Conservation (phyloP, 2,797 vertebrate species). For the Spea hammondii region DNA sequence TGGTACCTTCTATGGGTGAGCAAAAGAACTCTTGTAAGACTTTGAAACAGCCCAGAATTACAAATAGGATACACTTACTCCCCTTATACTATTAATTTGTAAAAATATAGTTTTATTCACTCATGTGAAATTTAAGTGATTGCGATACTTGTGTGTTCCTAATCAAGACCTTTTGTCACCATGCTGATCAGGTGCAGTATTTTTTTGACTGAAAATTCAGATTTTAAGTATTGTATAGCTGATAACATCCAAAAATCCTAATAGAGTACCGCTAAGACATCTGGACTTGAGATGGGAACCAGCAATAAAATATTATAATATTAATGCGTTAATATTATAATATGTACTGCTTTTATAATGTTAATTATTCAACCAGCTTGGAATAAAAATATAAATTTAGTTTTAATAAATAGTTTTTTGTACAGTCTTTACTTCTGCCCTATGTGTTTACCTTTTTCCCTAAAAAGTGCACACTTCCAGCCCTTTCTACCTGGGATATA, state of each 20-base stretch:
- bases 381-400: neutral
- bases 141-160: neutral
- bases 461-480: too few relatives aligned
- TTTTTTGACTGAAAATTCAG: slow-evolving; percentile 1
- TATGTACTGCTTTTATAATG: neutral
- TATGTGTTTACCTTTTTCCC: too few relatives aligned
- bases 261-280: neutral
- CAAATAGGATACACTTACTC: neutral
- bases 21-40: neutral
- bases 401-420: too few relatives aligned
- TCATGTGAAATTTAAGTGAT: slow-evolving; percentile 36
- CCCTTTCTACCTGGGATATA: too few relatives aligned
- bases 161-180: slow-evolving; percentile 33
- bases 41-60: neutral
- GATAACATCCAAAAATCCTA: slow-evolving; percentile 1
- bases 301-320: neutral
- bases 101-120: neutral
- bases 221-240: slow-evolving; percentile 9
- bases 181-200: slow-evolving; percentile 16
- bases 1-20: too few relatives aligned
- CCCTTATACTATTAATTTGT: neutral
- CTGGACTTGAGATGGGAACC: neutral
- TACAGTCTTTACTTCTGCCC: too few relatives aligned
- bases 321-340: neutral
- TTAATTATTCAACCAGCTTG: neutral